Conservation (phyloP, 1,140 invertebrate species). For the Mya arenaria region DNA sequence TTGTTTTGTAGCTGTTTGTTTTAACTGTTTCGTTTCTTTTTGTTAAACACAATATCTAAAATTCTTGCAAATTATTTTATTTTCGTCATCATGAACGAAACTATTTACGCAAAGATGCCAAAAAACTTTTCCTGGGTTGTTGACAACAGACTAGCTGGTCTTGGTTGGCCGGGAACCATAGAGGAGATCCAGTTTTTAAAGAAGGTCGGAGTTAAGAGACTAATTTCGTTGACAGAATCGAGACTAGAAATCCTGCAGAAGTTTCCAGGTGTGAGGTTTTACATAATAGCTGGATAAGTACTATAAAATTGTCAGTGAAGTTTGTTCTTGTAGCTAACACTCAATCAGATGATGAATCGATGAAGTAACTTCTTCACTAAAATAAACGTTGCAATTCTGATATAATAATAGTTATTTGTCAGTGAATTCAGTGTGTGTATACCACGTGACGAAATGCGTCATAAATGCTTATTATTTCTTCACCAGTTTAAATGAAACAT, state of each 20-base stretch:
- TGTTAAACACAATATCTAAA: too few relatives aligned
- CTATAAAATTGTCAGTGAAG: not conserved
- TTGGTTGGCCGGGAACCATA: constrained; percentile 85
- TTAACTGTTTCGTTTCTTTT: too few relatives aligned
- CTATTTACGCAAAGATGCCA: constrained; percentile 56
- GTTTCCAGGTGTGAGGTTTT: constrained; percentile 69
- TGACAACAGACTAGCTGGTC: constrained; percentile 82
- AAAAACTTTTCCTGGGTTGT: constrained; percentile 67
- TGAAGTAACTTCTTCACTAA: constrained; percentile 5
- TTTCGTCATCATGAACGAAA: too few relatives aligned
- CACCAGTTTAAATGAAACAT: too few relatives aligned
- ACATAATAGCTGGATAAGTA: not conserved
- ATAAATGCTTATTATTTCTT: too few relatives aligned
- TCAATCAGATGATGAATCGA: not conserved
- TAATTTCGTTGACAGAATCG: constrained; percentile 86
- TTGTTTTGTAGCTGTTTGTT: too few relatives aligned
- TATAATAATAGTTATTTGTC: too few relatives aligned
- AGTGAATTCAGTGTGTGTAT: too few relatives aligned
- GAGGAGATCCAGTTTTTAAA: constrained; percentile 85
- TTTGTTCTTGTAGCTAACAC: not conserved
- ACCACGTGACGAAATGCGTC: too few relatives aligned
- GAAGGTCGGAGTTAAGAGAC: constrained; percentile 82
- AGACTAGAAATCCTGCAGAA: constrained; percentile 83
- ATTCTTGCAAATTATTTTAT: too few relatives aligned
- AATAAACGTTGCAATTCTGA: too few relatives aligned